These are phyloP conservation scores for Polyommatus icarus DNA, from an alignment of 2,888 invertebrate species.

Conservation along the genomic window DNA sequence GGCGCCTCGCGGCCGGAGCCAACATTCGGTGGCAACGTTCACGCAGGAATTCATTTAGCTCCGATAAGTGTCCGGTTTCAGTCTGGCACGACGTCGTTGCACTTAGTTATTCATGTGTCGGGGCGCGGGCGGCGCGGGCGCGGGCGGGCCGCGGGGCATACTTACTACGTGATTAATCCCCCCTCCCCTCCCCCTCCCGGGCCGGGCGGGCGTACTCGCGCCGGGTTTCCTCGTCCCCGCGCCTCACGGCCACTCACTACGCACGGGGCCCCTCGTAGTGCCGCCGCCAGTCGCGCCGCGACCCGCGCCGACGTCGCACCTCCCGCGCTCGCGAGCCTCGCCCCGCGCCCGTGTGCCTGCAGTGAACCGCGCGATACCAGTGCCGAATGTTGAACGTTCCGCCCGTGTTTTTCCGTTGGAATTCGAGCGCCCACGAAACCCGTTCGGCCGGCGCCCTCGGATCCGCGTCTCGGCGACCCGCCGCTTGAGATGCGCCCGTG, in stretches of 20 bases:
- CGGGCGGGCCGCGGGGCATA: slow-evolving; percentile 66
- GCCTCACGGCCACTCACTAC: slow-evolving; percentile 80
- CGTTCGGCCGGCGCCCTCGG: slow-evolving; percentile 68
- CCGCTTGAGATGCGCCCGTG: slow-evolving; percentile 77
- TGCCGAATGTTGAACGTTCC: slow-evolving; percentile 72
- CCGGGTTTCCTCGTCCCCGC: slow-evolving; percentile 81
- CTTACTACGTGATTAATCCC: slow-evolving; percentile 80
- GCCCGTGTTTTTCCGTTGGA: slow-evolving; percentile 70
- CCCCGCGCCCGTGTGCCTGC: slow-evolving; percentile 74
- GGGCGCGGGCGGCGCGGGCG: slow-evolving; percentile 63
- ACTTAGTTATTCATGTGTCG: slow-evolving; percentile 71
- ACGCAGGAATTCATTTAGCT: slow-evolving; percentile 73
- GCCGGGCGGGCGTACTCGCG: slow-evolving; percentile 74
- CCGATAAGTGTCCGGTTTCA: slow-evolving; percentile 78
- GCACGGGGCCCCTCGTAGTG: slow-evolving; percentile 76
- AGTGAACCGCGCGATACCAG: slow-evolving; percentile 67
- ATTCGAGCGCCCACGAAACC: slow-evolving; percentile 63
- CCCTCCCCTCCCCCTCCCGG: slow-evolving; percentile 52
- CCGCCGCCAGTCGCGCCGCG: slow-evolving; percentile 75
- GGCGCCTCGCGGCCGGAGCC: slow-evolving; percentile 47
- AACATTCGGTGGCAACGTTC: slow-evolving; percentile 69
- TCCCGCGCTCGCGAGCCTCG: slow-evolving; percentile 64
- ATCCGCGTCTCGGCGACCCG: slow-evolving; percentile 65
- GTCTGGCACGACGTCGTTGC: slow-evolving; percentile 72
- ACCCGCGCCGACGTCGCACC: slow-evolving; percentile 72